phyloP scores from a whole-genome alignment of 2,888 invertebrate species.

The Zhuqinia jingwanae region DNA sequence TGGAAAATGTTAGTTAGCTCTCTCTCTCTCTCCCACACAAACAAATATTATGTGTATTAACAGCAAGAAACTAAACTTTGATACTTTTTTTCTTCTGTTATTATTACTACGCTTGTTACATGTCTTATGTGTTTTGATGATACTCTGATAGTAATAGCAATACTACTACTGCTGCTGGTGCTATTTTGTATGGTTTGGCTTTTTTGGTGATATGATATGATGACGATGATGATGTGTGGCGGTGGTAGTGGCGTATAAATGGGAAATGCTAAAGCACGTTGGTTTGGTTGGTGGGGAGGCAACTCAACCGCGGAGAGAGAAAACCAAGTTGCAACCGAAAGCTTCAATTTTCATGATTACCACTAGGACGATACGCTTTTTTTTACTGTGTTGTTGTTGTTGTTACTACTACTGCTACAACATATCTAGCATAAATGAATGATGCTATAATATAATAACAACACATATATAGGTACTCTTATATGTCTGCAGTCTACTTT shows the following conservation, averaged over 20 bases:
- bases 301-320: slow-evolving; percentile 61
- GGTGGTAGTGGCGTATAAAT: slow-evolving; percentile 12
- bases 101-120: too few relatives aligned
- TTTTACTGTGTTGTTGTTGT: slow-evolving; percentile 13
- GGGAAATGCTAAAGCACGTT: slow-evolving; percentile 44
- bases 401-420: too few relatives aligned
- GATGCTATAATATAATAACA: background rate
- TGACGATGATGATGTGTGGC: slow-evolving; percentile 16
- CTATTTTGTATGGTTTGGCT: slow-evolving; percentile 13
- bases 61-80: background rate
- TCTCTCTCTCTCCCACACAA: background rate
- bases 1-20: slow-evolving; percentile 56
- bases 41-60: background rate
- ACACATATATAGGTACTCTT: too few relatives aligned
- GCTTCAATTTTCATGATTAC: slow-evolving; percentile 57
- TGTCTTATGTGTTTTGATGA: slow-evolving; percentile 32
- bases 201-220: too few relatives aligned
- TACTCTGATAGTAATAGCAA: background rate
- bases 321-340: slow-evolving; percentile 50
- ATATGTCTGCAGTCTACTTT: background rate
- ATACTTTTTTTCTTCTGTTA: slow-evolving; percentile 1
- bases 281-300: slow-evolving; percentile 18
- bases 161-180: slow-evolving; percentile 14
- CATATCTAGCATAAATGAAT: slow-evolving; percentile 16
- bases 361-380: background rate